phyloP scores from a whole-genome alignment of 1,140 invertebrate species.

The Leptestheria dahalacensis region DNA sequence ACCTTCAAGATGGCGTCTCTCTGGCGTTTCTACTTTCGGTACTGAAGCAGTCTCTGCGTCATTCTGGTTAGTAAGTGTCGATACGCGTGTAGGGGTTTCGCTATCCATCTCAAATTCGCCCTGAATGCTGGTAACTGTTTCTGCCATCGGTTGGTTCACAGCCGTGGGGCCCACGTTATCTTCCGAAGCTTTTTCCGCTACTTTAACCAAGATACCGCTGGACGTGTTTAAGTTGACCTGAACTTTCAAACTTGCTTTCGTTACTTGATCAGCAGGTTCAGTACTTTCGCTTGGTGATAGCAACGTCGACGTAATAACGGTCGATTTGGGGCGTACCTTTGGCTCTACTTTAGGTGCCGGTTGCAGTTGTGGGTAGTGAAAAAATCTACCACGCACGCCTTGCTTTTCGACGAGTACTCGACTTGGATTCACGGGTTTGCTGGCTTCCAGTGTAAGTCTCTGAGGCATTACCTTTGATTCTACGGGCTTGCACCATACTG shows the following conservation, averaged over 20 bases:
- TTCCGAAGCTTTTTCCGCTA: neutral
- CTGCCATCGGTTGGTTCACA: no score
- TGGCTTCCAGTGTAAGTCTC: neutral
- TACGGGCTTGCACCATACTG: neutral
- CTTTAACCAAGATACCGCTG: slow-evolving; percentile 2
- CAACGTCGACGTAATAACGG: neutral
- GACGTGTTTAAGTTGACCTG: slow-evolving; percentile 3
- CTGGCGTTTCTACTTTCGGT: no score
- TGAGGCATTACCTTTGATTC: neutral
- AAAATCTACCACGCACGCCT: slow-evolving; percentile 10
- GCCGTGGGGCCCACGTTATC: no score
- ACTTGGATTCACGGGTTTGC: neutral
- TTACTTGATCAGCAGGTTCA: neutral
- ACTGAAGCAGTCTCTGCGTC: no score
- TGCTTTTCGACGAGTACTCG: slow-evolving; percentile 9
- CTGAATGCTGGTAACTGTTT: no score
- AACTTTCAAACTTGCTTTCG: neutral
- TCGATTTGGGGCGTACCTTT: neutral
- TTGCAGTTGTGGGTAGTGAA: slow-evolving; percentile 9
- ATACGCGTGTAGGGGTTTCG: no score
- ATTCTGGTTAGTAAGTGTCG: no score
- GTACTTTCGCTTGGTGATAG: neutral
- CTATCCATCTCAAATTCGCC: no score
- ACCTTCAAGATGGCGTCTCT: no score
- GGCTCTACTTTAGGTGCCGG: neutral